phyloP scores from a whole-genome alignment of 2,888 invertebrate genomes.

The Plutella xylostella region DNA sequence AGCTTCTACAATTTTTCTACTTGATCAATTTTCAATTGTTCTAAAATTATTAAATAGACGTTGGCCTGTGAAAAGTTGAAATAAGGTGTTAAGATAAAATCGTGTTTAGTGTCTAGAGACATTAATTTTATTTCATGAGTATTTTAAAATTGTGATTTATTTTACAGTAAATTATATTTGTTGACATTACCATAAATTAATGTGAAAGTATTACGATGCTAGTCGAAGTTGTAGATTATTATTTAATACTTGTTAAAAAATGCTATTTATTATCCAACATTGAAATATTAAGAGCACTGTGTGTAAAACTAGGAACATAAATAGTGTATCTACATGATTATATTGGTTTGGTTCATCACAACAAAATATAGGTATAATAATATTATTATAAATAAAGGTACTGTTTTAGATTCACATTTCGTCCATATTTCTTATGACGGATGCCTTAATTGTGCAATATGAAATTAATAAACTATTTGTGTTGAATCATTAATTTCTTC shows the following conservation, averaged over 20 bases:
- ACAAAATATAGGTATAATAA: not conserved
- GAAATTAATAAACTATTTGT: not conserved
- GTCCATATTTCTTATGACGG: conserved; percentile 55
- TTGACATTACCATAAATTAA: conserved; percentile 18
- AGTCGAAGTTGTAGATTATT: conserved; percentile 41
- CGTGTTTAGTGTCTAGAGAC: not conserved
- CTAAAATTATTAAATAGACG: conserved; percentile 7
- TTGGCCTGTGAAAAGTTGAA: conserved; percentile 10
- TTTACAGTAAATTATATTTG: conserved; percentile 12
- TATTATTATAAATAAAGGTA: not conserved
- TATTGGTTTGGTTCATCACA: no score
- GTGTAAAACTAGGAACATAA: no score
- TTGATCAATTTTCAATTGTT: conserved; percentile 5
- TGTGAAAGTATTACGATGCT: conserved; percentile 62
- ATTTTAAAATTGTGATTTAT: conserved; percentile 9
- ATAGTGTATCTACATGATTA: no score
- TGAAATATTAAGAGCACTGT: no score
- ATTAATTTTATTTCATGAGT: not conserved
- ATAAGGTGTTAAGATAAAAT: conserved; percentile 11
- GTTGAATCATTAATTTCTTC: not conserved
- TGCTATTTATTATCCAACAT: no score
- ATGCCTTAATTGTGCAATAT: conserved; percentile 44
- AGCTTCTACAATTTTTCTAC: conserved; percentile 12
- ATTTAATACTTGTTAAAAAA: no score
- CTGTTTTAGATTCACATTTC: conserved; percentile 24